Evolutionary conservation across 2,888 invertebrate genomes (phyloP).

Genomic region (Caenorhabditis zanzibari): DNA sequence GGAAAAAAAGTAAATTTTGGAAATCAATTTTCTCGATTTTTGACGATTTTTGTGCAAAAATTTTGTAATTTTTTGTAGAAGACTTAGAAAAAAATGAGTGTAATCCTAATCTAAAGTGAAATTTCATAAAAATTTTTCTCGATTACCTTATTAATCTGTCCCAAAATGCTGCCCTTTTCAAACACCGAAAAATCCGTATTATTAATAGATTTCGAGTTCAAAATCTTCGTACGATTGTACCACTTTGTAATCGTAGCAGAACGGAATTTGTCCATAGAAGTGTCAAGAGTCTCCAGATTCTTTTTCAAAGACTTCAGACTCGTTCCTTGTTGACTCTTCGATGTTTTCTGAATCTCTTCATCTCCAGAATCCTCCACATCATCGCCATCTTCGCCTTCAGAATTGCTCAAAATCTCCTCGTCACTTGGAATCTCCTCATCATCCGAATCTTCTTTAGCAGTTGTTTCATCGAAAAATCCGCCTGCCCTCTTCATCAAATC

Average conservation of each 20-base stretch:
- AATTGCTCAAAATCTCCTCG: slow-evolving; percentile 71
- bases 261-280: slow-evolving; percentile 86
- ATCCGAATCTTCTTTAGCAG: slow-evolving; percentile 71
- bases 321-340: slow-evolving; percentile 11
- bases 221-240: slow-evolving; percentile 92
- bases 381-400: slow-evolving; percentile 65
- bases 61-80: too few species aligned
- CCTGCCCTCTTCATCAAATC: slow-evolving; percentile 49
- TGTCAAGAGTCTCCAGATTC: slow-evolving; percentile 34
- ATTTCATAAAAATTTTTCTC: neutral
- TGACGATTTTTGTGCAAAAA: too few species aligned
- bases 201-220: slow-evolving; percentile 86
- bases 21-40: too few species aligned
- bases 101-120: too few species aligned
- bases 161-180: slow-evolving; percentile 81
- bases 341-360: slow-evolving; percentile 25
- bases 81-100: too few species aligned
- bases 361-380: slow-evolving; percentile 36
- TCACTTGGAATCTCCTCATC: slow-evolving; percentile 81
- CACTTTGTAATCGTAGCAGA: slow-evolving; percentile 93
- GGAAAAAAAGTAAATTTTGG: too few species aligned
- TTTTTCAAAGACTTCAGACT: slow-evolving; percentile 44
- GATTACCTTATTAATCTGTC: slow-evolving; percentile 56
- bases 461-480: slow-evolving; percentile 47
- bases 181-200: slow-evolving; percentile 86